phyloP scores from a whole-genome alignment of 2,113 vertebrate species.

The Petroica traversi region DNA sequence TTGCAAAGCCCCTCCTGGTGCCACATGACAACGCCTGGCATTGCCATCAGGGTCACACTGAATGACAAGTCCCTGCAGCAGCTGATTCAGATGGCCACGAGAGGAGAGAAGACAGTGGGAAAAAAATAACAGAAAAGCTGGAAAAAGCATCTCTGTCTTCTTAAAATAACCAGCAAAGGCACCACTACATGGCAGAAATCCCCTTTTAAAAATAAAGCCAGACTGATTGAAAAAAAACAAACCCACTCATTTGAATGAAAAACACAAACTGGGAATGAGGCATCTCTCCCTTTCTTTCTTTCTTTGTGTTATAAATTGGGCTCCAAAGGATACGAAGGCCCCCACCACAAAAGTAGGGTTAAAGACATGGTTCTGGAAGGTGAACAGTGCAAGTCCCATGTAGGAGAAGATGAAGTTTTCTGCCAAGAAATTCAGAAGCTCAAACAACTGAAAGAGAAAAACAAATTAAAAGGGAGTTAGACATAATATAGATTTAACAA shows the following conservation, averaged over 20 bases:
- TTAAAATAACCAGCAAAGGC: neutral
- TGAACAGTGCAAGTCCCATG: constrained; percentile 97
- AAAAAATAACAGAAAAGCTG: neutral
- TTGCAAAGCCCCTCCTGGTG: neutral
- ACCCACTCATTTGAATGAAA: neutral
- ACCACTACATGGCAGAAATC: neutral
- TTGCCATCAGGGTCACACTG: accelerated
- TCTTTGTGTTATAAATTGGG: neutral
- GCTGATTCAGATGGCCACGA: neutral
- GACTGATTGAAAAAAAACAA: neutral
- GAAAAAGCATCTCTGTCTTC: neutral
- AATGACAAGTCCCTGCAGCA: neutral
- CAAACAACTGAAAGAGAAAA: constrained; percentile 87
- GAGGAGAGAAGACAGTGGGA: neutral
- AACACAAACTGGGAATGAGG: neutral
- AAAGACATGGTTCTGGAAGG: constrained; percentile 95
- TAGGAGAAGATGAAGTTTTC: constrained; percentile 99
- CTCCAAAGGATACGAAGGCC: constrained; percentile 92
- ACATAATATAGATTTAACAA: neutral
- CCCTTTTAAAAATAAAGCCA: neutral
- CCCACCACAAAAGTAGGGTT: constrained; percentile 92
- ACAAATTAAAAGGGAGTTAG: constrained; percentile 4
- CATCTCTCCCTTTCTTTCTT: neutral
- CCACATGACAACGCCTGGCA: neutral
- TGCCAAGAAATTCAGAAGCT: constrained; percentile 96